Evolutionary conservation across 1,140 invertebrate species (phyloP), one percentile per base, ranked within the genome.

Genomic region (Ericerus pela): DNA sequence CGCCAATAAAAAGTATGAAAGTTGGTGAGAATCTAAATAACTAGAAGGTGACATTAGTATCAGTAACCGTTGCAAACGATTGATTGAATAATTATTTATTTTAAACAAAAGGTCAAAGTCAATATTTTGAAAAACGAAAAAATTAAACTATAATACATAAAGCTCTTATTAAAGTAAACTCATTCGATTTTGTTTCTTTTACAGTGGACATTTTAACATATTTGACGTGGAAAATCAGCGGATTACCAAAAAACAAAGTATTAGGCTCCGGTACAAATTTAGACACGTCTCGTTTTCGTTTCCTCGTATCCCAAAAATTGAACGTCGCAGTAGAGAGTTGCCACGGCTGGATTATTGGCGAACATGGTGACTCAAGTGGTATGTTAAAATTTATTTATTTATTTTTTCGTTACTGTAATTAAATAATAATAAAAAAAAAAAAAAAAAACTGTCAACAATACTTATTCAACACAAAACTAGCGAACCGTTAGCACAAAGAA

Each of bases 261-360:
- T 84, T 94, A 63, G 90, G 90, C 18, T 88, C 87, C 36, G 90
- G 90, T 18, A 93, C 88, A 5, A 93, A 92, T 71, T 72, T 94
- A 37, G 90, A 94, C 69, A 89, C 88, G 0, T 85, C 86, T 0
- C 73, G 90, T 37, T 92, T 94, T 72, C 78, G 87, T n/a, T 92
- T 88, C 70, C 70, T 91, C 16, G 74, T 94, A 47, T 87, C 85
- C 0, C 82, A 93, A 67, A 81, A 76, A 63, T 70, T 94, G 24
- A 76, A 78, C 51, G 76, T 92, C 31, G 84, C 87, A 0, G 80
- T 88, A 2, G 80, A 79, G 10, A 90, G 83, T 62, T 83, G 81
- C 62, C 87, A 94, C 65, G 88, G 86, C 0, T 93, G 84, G 77
- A 86, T 94, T 63, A 89, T 94, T 62, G 84, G 86, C 37, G 85